Conservation (phyloP, 2,113 vertebrate species). For the Paramormyrops kingsleyae region DNA sequence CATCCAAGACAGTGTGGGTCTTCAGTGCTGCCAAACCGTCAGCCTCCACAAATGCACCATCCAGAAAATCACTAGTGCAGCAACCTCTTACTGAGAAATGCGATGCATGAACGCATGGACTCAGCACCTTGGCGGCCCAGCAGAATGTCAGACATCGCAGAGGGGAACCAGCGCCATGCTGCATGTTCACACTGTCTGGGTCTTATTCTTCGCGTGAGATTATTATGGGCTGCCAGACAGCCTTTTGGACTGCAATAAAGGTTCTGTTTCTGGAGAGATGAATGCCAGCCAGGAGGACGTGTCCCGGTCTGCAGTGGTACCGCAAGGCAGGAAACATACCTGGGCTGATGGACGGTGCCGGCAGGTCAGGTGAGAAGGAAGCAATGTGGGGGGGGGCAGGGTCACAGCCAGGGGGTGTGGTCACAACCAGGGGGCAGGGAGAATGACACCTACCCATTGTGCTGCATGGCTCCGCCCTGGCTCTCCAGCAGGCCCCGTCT, state of each 20-base stretch:
- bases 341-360: neutral
- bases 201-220: neutral
- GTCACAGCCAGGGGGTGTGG: constrained; percentile 13
- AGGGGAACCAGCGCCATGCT: neutral
- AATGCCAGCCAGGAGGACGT: neutral
- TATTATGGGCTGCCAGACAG: neutral
- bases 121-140: neutral
- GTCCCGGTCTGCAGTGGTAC: neutral
- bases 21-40: neutral
- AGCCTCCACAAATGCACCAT: neutral
- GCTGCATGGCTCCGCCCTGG: constrained; percentile 78
- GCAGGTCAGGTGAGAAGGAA: neutral
- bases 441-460: constrained; percentile 84
- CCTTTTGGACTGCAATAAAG: neutral
- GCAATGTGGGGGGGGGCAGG: neutral
- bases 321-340: neutral
- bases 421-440: neutral
- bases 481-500: constrained; percentile 77
- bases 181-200: neutral
- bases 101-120: neutral
- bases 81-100: neutral
- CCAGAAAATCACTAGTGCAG: neutral
- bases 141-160: neutral
- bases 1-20: neutral
- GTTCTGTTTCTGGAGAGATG: neutral